These are phyloP conservation scores for Dasypogon diadema DNA, from an alignment of 2,888 invertebrate genomes.

Conservation along the genomic window DNA sequence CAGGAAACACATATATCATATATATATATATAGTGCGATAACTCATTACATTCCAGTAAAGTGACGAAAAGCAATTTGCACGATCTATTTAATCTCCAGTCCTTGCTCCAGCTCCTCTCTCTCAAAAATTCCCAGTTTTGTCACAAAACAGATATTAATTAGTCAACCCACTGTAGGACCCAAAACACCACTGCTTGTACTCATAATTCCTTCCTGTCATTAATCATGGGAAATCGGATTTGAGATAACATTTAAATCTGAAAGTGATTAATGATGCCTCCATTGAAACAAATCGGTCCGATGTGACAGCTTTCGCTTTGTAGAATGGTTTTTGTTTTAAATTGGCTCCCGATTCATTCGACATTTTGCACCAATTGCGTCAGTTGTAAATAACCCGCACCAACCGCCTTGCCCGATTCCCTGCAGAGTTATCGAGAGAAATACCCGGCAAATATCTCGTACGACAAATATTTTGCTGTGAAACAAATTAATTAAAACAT, in stretches of 20 bases:
- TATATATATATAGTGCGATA: too few species aligned
- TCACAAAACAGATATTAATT: constrained; percentile 37
- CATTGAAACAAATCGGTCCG: constrained; percentile 47
- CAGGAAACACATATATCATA: too few species aligned
- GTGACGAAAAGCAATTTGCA: too few species aligned
- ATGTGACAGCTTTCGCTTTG: constrained; percentile 47
- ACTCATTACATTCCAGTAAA: too few species aligned
- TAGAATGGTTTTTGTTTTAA: constrained; percentile 41
- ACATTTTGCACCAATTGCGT: constrained; percentile 21
- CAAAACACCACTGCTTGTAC: constrained; percentile 13
- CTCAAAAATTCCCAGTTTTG: constrained; percentile 18
- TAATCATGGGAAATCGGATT: constrained; percentile 52
- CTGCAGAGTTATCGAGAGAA: not conserved
- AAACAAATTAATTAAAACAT: constrained; percentile 49
- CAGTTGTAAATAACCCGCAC: constrained; percentile 21
- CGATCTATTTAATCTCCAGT: too few species aligned
- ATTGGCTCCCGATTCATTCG: constrained; percentile 34
- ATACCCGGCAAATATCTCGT: constrained; percentile 13
- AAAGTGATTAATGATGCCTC: constrained; percentile 49
- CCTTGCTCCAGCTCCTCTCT: too few species aligned
- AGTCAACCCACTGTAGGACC: not conserved
- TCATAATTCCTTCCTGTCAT: constrained; percentile 47
- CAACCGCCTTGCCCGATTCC: not conserved
- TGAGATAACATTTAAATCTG: constrained; percentile 51
- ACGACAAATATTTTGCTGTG: constrained; percentile 45